Conservation (phyloP, 2,797 vertebrate species). For the Falco columbarius region DNA sequence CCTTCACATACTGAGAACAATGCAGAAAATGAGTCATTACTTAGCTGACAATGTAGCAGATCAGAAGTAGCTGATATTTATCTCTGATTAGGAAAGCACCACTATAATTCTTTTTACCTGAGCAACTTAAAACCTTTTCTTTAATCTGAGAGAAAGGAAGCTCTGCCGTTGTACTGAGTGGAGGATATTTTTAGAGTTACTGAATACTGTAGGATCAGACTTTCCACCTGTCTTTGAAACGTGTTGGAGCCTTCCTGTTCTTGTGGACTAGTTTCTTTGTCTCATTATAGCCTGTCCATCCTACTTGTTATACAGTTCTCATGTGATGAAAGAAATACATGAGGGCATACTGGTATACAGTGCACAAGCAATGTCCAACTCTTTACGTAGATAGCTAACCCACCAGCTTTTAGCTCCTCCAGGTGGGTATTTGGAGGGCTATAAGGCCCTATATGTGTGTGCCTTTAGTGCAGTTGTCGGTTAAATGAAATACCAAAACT, state of each 20-base stretch:
- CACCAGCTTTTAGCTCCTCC: neutral
- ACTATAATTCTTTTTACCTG: conserved; percentile 49
- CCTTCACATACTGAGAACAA: conserved; percentile 51
- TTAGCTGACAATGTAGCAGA: conserved; percentile 62
- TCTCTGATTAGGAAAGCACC: conserved; percentile 63
- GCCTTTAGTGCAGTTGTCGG: neutral
- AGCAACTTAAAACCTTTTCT: conserved; percentile 67
- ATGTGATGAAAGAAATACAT: neutral
- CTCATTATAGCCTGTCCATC: neutral
- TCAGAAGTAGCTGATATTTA: conserved; percentile 69
- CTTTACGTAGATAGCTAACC: neutral
- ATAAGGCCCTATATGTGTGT: neutral
- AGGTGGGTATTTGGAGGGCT: neutral
- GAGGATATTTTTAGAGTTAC: conserved; percentile 29
- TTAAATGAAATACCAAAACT: neutral
- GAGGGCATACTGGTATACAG: neutral
- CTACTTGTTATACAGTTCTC: neutral
- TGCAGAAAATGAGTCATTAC: conserved; percentile 67
- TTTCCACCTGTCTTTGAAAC: conserved; percentile 44
- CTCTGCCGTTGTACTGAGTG: conserved; percentile 1
- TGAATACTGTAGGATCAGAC: conserved; percentile 32
- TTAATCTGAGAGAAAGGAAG: conserved; percentile 58
- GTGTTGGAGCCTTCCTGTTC: neutral
- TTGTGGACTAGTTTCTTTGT: neutral
- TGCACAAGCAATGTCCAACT: neutral